Conservation (phyloP, 2,113 vertebrate species). For the Perca schrenkii region DNA sequence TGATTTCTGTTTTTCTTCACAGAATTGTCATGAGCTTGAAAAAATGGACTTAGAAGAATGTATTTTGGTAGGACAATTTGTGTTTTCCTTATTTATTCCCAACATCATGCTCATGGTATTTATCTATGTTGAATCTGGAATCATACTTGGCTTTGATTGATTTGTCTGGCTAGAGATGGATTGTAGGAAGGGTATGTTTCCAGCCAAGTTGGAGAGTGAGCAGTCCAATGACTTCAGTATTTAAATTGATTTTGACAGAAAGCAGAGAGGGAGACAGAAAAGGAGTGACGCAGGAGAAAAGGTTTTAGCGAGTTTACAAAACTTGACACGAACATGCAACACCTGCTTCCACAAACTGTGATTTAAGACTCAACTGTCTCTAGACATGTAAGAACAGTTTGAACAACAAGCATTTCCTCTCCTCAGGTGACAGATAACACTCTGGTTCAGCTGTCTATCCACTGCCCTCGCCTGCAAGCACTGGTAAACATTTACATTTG, state of each 20-base stretch:
- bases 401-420: conserved; percentile 51
- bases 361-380: conserved; percentile 7
- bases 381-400: conserved; percentile 34
- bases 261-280: conserved; percentile 3
- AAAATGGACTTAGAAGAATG: conserved; percentile 98
- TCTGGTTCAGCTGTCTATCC: conserved; percentile 91
- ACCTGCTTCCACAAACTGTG: not conserved
- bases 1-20: conserved; percentile 43
- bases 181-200: conserved; percentile 9
- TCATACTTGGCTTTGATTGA: not conserved
- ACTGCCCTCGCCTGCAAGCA: conserved; percentile 92
- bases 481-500: conserved; percentile 84
- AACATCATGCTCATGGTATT: not conserved
- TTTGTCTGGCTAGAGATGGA: conserved; percentile 8
- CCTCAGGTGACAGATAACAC: conserved; percentile 93
- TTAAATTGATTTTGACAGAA: conserved; percentile 31
- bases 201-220: not conserved
- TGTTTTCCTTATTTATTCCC: conserved; percentile 1
- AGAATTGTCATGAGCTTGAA: conserved; percentile 95
- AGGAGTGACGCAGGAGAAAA: not conserved
- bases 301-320: not conserved
- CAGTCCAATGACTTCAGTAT: not conserved
- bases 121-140: conserved; percentile 1
- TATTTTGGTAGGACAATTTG: conserved; percentile 88
- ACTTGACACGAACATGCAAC: not conserved